Base-by-base conservation (phyloP, 1,140 invertebrate species). In the Anagrus nilaparvatae region DNA sequence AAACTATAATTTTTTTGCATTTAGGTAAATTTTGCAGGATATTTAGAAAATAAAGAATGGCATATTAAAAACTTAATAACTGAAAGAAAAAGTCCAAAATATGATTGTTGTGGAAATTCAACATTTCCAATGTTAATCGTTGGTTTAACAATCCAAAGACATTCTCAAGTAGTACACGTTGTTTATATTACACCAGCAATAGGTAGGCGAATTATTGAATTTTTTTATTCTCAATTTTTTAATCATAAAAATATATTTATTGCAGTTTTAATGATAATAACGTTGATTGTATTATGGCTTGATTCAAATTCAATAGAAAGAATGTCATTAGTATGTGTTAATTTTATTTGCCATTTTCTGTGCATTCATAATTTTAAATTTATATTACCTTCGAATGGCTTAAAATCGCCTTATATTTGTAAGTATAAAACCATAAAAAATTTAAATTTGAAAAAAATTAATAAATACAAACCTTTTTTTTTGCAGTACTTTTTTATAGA, bases 281-380 rank as follows among this genome's bases (percentile, higher is more conserved):
- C 69, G 13, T 36, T 75, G 21, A 59, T 58, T 8, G 54, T 58
- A 9, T 39, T 73, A 29, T 69, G 65, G 59, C 44, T 74, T 40
- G 60, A 69, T 36, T 61, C 68, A 10, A 47, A 49, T 23, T 59
- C 63, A 9, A 50, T 38, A 12, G 69, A 74, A 45, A 53, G 72
- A 35, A 54, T 71, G 20, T 47, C 60, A 4, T 24, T 74, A 8
- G 60, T 60, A 9, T 58, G 58, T 44, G 31, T 71, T 2, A 73
- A 66, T 47, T 55, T 74, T n/a, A 49, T 74, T 14, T 54, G 59
- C 24, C 70, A 75, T 47, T 56, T 71, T 23, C 9, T 70, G 2
- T 59, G 61, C 23, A 41, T 71, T 4, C 56, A 65, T 36, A 52
- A 67, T 36, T 20, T 74, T 8, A 55, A 59, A 5, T 71, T 61